Base-by-base conservation (phyloP, 2,113 vertebrate species). In the Takifugu bimaculatus region DNA sequence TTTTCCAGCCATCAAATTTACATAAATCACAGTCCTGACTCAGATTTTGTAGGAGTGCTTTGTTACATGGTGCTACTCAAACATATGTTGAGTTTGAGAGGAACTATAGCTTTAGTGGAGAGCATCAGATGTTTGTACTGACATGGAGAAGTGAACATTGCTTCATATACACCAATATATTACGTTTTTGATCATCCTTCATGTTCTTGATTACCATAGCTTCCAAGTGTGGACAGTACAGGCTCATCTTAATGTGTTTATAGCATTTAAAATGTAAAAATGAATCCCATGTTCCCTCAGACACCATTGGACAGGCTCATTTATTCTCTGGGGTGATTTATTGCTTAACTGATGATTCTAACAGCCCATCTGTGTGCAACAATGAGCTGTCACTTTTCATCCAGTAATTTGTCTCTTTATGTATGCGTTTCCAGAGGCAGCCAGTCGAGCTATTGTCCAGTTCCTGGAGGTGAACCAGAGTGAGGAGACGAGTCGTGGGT, bases 381-480 rank as follows among this genome's bases (percentile, higher is more conserved):
- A 26, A 50, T 5, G 45, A 74, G 52, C 60, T 60, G 57, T 69
- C 58, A 50, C 52, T 50, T 42, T 61, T 13, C 56, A 54, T 66
- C 56, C 44, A 12, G 5, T n/a, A 55, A 58, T 64, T 12, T 20
- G 15, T 53, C 6, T 27, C 11, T 54, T 12, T 63, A 50, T 69
- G 15, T 27, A 14, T 74, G 35, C 61, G 54, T 69, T 52, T 65
- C 3, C 85, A 99, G 97, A 99, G 87, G 97, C 97, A 54, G 97
- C 97, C 65, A 99, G 97, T 85, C 92, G 96, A 80, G 96, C 97
- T 78, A 99, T 99, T 50, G 97, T 98, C 77, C 96, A 98, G 61
- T 99, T 99, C 75, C 88, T 99, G 84, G 97, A 99, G 91, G 93
- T 99, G 82, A 98, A 98, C 90, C 97, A 99, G 91, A 98, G 95